Conservation (phyloP, 2,888 invertebrate genomes). For the Harpalus rubripes region DNA sequence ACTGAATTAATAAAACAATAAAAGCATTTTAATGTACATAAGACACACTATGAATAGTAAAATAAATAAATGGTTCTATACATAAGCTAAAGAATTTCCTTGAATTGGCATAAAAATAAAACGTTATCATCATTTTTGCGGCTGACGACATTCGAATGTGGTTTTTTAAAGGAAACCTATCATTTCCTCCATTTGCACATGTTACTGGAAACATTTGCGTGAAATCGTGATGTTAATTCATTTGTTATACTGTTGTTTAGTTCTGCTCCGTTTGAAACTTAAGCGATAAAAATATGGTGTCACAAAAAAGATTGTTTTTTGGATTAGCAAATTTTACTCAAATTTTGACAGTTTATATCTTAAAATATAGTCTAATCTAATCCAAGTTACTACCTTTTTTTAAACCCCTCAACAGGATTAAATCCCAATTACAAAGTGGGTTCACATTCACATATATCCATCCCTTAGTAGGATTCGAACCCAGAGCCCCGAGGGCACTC, state of each 20-base stretch:
- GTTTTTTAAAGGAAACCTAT: constrained; percentile 43
- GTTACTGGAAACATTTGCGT: constrained; percentile 38
- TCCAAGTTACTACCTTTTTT: too few species aligned
- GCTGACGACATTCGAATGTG: constrained; percentile 15
- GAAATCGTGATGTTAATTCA: constrained; percentile 32
- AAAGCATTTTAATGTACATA: constrained; percentile 28
- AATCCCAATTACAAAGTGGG: too few species aligned
- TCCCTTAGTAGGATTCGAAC: too few species aligned
- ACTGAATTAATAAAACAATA: constrained; percentile 6
- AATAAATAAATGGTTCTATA: neutral
- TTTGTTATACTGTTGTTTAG: constrained; percentile 23
- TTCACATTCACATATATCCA: too few species aligned
- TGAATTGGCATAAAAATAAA: constrained; percentile 33
- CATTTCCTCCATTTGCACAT: constrained; percentile 32
- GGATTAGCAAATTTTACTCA: too few species aligned
- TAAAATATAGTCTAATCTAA: too few species aligned
- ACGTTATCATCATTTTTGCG: constrained; percentile 18
- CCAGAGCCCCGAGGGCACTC: too few species aligned
- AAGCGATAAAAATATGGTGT: too few species aligned
- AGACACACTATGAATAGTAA: constrained; percentile 1
- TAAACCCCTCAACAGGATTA: too few species aligned
- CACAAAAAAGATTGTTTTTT: too few species aligned
- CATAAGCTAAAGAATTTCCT: constrained; percentile 1
- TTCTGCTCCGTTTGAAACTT: constrained; percentile 16
- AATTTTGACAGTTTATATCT: too few species aligned